phyloP scores from a whole-genome alignment of 2,888 invertebrate species.

The Trypoxylon attenuatum region DNA sequence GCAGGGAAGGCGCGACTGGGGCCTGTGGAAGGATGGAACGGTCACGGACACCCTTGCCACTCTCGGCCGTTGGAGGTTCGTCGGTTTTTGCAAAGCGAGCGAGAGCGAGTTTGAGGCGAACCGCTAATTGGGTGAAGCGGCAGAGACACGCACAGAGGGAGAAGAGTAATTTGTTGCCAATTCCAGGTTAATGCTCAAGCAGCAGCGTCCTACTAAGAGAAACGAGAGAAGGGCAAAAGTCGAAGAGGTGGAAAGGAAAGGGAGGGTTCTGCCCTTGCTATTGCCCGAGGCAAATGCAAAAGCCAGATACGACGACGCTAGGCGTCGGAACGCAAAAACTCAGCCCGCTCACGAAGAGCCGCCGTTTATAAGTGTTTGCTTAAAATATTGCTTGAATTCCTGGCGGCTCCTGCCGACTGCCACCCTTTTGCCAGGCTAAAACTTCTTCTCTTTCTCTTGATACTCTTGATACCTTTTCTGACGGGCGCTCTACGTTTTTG shows the following conservation, averaged over 20 bases:
- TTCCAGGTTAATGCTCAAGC: slow-evolving; percentile 61
- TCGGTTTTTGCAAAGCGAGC: slow-evolving; percentile 6
- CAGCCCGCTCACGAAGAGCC: background rate
- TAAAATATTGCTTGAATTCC: slow-evolving; percentile 36
- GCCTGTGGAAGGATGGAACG: background rate
- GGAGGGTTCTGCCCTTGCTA: no score
- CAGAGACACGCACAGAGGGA: slow-evolving; percentile 30
- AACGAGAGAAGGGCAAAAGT: no score
- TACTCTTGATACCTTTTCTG: no score
- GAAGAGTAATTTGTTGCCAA: slow-evolving; percentile 69
- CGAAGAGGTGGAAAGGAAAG: no score
- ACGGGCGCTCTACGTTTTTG: no score
- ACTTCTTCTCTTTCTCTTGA: no score
- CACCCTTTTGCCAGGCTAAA: no score
- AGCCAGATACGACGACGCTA: background rate
- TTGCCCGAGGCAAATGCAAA: slow-evolving; percentile 2
- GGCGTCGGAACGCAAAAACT: slow-evolving; percentile 22
- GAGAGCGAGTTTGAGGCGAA: slow-evolving; percentile 52
- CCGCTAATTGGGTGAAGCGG: slow-evolving; percentile 68
- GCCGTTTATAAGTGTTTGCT: slow-evolving; percentile 7
- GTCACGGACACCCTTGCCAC: no score
- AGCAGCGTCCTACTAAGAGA: background rate
- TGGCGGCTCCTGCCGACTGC: no score
- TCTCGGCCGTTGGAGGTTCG: no score
- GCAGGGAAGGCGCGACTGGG: slow-evolving; percentile 3